Percentiles rank a stretch among this genome's conserved stretches.
phyloP scores from a whole-genome alignment of 2,113 vertebrate genomes.

The Carlito syrichta region DNA sequence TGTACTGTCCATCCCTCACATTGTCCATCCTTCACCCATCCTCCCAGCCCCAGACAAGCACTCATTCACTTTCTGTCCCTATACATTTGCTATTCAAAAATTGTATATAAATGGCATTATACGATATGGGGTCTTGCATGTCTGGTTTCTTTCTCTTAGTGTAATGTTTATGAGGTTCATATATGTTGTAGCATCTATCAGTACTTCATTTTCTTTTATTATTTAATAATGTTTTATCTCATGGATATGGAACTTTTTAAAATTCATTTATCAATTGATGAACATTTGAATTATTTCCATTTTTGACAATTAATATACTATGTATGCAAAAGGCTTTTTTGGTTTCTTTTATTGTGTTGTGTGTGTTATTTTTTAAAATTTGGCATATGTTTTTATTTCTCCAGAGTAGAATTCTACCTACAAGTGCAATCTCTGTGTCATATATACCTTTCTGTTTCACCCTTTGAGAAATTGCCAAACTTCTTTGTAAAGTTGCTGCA shows the following conservation, averaged over 20 bases:
- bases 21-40: no score
- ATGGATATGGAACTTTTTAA: background rate
- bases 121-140: background rate
- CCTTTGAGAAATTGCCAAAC: background rate
- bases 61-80: background rate
- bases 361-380: background rate
- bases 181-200: background rate
- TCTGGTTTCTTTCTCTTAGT: background rate
- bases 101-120: background rate
- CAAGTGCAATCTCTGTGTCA: background rate
- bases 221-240: background rate
- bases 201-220: background rate
- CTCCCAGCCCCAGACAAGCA: accelerated
- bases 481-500: background rate
- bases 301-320: background rate
- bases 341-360: background rate
- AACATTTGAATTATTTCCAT: background rate
- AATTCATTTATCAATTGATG: background rate
- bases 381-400: background rate
- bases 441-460: background rate
- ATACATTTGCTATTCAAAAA: background rate
- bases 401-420: background rate
- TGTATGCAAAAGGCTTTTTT: background rate
- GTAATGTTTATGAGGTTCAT: background rate
- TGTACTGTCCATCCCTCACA: background rate